Evolutionary conservation across 2,797 vertebrate species (phyloP).

Genomic region (Halcyon chelicuti): DNA sequence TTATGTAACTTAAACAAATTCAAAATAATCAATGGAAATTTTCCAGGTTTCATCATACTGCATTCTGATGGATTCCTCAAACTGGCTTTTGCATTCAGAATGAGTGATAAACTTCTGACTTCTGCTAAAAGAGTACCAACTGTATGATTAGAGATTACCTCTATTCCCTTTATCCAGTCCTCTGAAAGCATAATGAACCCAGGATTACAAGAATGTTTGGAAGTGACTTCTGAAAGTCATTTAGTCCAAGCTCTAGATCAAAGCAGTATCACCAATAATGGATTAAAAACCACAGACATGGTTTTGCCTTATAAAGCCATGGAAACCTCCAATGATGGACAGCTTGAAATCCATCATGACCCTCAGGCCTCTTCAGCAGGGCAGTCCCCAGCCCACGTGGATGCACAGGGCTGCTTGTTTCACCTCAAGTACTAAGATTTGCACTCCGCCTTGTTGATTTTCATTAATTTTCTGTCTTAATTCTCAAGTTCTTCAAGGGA

Average conservation of each 20-base stretch:
- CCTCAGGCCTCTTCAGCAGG: neutral
- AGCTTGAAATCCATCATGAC: neutral
- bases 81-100: neutral
- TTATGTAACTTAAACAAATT: neutral
- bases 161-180: accelerated
- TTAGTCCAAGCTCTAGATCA: neutral
- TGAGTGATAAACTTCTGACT: neutral
- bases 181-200: neutral
- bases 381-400: accelerated
- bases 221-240: neutral
- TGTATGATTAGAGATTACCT: neutral
- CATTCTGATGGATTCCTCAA: neutral
- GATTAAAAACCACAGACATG: neutral
- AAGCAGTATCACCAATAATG: neutral
- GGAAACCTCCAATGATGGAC: neutral
- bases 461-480: neutral
- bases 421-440: neutral
- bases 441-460: neutral
- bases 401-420: neutral
- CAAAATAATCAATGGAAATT: neutral
- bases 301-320: neutral
- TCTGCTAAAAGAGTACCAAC: neutral
- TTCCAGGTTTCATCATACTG: neutral
- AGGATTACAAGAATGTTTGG: neutral
- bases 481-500: neutral